Evolutionary conservation across 2,888 invertebrate species (phyloP), one percentile per base, ranked within the genome.

Genomic region (Eristalis intricaria): DNA sequence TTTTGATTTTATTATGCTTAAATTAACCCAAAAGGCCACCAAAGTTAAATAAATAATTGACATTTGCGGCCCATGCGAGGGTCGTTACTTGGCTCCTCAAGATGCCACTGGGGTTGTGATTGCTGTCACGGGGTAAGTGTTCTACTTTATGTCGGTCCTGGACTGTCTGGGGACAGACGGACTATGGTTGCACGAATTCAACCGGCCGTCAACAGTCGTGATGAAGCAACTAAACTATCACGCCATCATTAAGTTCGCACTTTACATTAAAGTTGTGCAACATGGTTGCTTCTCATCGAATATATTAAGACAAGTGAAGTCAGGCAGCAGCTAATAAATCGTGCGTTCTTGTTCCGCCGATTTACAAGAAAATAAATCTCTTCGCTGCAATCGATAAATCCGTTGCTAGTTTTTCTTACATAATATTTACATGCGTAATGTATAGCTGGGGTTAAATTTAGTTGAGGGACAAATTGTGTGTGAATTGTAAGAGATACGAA

Each of bases 1-100:
- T 68, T 56, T 69, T 69, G 11, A 50, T 50, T 50, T 50, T 26
- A 69, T 56, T 69, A 26, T 60, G 26, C 60, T 60, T 26, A 60
- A 69, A 69, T 69, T 32, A 69, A 58, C 32, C 26, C 29, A 32
- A 56, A 56, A 56, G 60, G 60, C 60, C 23, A 29, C 23, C 60
- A 13, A 60, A 23, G 60, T 60, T 60, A 26, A 29, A 60, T 60
- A 23, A 60, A 60, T 60, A 50, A 50, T 50, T 50, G 50, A 50
- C 50, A 50, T 50, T 50, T 50, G 50, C 50, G 8, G 50, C 50
- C 50, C 50, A 50, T 50, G 50, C 50, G 50, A 19, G 50, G 50
- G 50, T 19, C 50, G 19, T 50, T 50, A 50, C 50, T 50, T 19
- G 2, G 50, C 50, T 8, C 4, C 19, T 50, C 50, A 50, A 50